Base-by-base conservation (phyloP, 2,797 vertebrate species). In the Xiphorhynchus erythropygius region DNA sequence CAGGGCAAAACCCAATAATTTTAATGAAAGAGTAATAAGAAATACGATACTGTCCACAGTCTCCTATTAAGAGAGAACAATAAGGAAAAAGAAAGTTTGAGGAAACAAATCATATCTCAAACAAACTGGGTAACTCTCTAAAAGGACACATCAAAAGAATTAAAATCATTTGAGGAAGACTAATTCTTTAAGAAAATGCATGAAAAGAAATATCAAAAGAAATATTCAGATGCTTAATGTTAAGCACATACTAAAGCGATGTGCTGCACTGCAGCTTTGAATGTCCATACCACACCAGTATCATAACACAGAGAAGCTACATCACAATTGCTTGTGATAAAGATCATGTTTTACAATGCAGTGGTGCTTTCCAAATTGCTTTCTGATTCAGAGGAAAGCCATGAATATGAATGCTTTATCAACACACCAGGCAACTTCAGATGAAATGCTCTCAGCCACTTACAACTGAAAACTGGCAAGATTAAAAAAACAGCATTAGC, bases 381-480 rank as follows among this genome's bases (percentile, higher is more conserved):
- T 41, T 57, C 23, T 55, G 42, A 47, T 88, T 73, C 46, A 64
- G 41, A 56, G 8, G 27, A 81, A 91, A 94, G 25, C 33, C 0
- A 0, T 55, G 49, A 77, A 53, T 86, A 42, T 71, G 62, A 80
- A 52, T 57, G 35, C 65, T 24, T 7, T 16, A 60, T 56, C 62
- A 84, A 65, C 17, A 42, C 23, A 47, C 19, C 33, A 79, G 44
- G n/a, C 37, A 87, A 42, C 59, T 88, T 63, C 50, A 86, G n/a
- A 47, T 46, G 2, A 90, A 82, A 65, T 28, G 6, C 5, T 75
- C 60, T 88, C 30, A 64, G 32, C 15, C 32, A 33, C 59, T 69
- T 47, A 50, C 11, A 44, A 14, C 15, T 90, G 69, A 85, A 93
- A 94, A 89, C 16, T 56, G 52, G 9, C 32, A 84, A 93, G 46